These are phyloP conservation scores for Hepsetus odoe DNA, from an alignment of 2,113 vertebrate genomes.

Conservation along the genomic window DNA sequence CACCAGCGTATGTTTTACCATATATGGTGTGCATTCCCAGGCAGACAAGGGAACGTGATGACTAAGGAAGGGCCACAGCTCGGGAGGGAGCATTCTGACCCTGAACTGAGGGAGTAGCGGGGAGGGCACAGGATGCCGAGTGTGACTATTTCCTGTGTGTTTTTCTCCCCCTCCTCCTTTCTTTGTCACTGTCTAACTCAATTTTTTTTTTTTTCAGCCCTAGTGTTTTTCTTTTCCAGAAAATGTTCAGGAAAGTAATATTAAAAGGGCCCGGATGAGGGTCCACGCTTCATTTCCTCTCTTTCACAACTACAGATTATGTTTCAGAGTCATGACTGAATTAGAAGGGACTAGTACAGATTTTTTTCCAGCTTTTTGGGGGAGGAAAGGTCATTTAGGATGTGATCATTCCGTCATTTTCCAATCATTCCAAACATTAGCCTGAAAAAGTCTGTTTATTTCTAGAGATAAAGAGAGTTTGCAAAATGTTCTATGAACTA, in stretches of 20 bases:
- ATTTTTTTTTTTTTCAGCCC: neutral
- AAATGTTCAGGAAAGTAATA: neutral
- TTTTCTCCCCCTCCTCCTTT: constrained; percentile 42
- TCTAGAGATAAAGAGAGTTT: too few relatives aligned
- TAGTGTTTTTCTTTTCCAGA: neutral
- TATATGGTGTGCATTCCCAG: constrained; percentile 68
- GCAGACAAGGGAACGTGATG: constrained; percentile 63
- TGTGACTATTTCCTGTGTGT: constrained; percentile 67
- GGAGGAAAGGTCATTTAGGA: too few relatives aligned
- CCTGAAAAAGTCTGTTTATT: too few relatives aligned
- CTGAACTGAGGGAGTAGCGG: constrained; percentile 33
- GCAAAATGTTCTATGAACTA: too few relatives aligned
- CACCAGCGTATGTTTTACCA: constrained; percentile 72
- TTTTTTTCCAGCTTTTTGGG: too few relatives aligned
- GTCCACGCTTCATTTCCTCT: too few relatives aligned
- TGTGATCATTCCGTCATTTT: too few relatives aligned
- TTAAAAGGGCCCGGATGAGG: too few relatives aligned
- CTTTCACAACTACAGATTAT: too few relatives aligned
- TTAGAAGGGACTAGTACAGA: too few relatives aligned
- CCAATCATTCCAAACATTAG: too few relatives aligned
- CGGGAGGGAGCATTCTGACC: constrained; percentile 53
- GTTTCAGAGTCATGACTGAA: too few relatives aligned
- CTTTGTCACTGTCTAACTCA: constrained; percentile 31
- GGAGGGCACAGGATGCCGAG: constrained; percentile 56
- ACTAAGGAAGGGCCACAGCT: constrained; percentile 67